phyloP scores from a whole-genome alignment of 2,888 invertebrate genomes.

The Protodeltote pygarga region DNA sequence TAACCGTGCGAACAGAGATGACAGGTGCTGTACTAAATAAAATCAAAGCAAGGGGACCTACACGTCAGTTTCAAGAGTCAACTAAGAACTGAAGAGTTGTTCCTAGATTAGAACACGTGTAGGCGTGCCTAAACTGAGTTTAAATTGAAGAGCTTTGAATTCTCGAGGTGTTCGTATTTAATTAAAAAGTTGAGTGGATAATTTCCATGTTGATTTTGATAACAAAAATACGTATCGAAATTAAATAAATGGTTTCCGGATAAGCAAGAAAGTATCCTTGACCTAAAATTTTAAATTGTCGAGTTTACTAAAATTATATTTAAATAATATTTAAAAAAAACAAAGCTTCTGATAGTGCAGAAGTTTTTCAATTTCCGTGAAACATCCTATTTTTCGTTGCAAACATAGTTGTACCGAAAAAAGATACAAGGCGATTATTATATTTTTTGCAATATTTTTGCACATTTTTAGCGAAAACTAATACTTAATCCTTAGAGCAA shows the following conservation, averaged over 20 bases:
- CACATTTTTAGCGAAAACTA: too few species aligned
- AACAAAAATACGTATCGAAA: conserved; percentile 14
- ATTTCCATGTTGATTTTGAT: conserved; percentile 30
- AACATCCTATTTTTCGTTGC: too few species aligned
- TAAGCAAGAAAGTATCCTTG: too few species aligned
- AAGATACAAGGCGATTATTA: too few species aligned
- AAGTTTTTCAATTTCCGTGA: too few species aligned
- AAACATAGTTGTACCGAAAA: too few species aligned
- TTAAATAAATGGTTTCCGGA: conserved; percentile 3
- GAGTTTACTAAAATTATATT: too few species aligned
- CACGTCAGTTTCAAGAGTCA: conserved; percentile 43
- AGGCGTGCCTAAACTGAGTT: conserved; percentile 46
- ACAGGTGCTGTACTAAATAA: conserved; percentile 40
- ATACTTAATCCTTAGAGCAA: too few species aligned
- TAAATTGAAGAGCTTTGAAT: conserved; percentile 49
- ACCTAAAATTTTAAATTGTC: too few species aligned
- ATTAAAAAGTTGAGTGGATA: conserved; percentile 41
- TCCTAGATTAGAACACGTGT: conserved; percentile 48
- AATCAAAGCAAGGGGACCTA: conserved; percentile 50
- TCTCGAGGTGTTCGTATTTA: conserved; percentile 34
- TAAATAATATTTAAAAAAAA: too few species aligned
- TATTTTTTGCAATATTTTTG: too few species aligned
- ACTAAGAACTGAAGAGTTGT: conserved; percentile 41
- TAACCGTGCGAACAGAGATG: conserved; percentile 9
- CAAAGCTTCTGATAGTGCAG: too few species aligned